phyloP scores from a whole-genome alignment of 2,888 invertebrate genomes.

The Ferrisia virgata region DNA sequence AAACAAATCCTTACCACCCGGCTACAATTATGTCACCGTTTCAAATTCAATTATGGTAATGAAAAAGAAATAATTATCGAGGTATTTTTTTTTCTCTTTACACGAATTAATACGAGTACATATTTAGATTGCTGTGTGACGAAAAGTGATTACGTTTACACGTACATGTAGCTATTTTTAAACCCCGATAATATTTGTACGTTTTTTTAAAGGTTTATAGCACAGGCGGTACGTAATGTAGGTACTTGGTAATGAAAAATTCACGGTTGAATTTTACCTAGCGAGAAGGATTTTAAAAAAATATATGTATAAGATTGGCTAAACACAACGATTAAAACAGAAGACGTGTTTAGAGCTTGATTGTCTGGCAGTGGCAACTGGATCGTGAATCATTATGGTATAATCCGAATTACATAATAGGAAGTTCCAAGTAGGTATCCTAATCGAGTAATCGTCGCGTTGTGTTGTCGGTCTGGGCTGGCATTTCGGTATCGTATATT shows the following conservation, averaged over 20 bases:
- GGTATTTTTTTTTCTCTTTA: too few relatives aligned
- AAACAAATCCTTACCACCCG: neutral
- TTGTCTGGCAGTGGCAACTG: neutral
- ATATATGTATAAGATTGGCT: neutral
- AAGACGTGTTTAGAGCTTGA: neutral
- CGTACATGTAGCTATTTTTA: neutral
- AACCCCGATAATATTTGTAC: neutral
- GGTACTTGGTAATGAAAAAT: neutral
- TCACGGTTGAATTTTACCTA: neutral
- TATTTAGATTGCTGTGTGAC: neutral
- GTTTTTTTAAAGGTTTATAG: neutral
- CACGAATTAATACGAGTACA: neutral
- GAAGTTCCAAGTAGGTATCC: neutral
- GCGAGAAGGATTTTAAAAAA: too few relatives aligned
- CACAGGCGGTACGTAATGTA: too few relatives aligned
- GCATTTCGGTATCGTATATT: neutral
- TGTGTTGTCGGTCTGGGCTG: too few relatives aligned
- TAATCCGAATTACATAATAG: conserved; percentile 18
- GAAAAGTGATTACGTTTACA: neutral
- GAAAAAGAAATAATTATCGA: neutral
- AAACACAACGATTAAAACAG: neutral
- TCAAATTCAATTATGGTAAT: conserved; percentile 25
- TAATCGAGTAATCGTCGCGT: too few relatives aligned
- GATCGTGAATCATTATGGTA: neutral
- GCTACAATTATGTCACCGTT: neutral